phyloP scores from a whole-genome alignment of 1,140 invertebrate genomes.

The Anoplophora glabripennis region DNA sequence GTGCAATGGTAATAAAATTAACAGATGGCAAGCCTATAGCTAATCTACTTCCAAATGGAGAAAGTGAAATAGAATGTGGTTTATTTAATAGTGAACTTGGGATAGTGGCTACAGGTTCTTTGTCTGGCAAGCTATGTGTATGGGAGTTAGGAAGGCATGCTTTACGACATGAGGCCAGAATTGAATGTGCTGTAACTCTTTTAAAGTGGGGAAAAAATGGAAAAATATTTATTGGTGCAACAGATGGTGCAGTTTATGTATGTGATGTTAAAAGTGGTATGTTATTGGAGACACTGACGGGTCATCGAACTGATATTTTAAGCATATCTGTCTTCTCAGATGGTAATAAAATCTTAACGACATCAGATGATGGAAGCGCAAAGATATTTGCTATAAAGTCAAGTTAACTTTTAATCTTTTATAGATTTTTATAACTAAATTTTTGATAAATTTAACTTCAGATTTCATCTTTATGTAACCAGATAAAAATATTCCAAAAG shows the following conservation, averaged over 20 bases:
- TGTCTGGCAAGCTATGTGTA: constrained; percentile 72
- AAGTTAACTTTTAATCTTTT: neutral
- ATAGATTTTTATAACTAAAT: neutral
- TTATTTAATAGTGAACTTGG: constrained; percentile 61
- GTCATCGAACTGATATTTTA: constrained; percentile 70
- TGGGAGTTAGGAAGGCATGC: constrained; percentile 77
- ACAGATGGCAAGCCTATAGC: constrained; percentile 52
- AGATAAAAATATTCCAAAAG: too few species aligned
- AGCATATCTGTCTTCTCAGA: constrained; percentile 67
- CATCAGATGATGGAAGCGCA: constrained; percentile 73
- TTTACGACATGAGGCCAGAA: constrained; percentile 52
- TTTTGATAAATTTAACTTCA: neutral
- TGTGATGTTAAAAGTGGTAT: constrained; percentile 59
- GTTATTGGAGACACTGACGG: constrained; percentile 57
- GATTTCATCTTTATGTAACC: neutral
- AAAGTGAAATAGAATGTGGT: constrained; percentile 61
- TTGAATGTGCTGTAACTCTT: constrained; percentile 52
- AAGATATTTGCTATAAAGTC: constrained; percentile 59
- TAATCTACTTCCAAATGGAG: constrained; percentile 46
- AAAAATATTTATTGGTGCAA: constrained; percentile 47
- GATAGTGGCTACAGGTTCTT: constrained; percentile 59
- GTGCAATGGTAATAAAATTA: constrained; percentile 44
- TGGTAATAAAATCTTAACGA: constrained; percentile 63
- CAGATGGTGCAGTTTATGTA: constrained; percentile 52
- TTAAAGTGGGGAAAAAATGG: constrained; percentile 56